Evolutionary conservation across 2,888 invertebrate genomes (phyloP), one percentile per base, ranked within the genome.

Genomic region (Caenorhabditis sp.): DNA sequence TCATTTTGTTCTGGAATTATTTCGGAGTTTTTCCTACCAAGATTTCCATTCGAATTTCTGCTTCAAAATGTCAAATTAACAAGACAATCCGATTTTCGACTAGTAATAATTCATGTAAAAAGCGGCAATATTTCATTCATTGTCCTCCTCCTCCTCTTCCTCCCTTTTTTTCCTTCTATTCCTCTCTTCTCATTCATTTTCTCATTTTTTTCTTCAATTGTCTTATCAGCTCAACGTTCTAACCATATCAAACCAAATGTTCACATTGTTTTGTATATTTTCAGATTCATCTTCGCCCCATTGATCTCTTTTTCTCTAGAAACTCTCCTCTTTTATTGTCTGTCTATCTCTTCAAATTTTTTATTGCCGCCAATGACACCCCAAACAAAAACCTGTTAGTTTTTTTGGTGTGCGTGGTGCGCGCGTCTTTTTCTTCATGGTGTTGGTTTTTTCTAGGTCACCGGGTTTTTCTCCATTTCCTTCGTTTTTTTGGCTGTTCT

Each of bases 31-130:
- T n/a, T 51, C 60, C n/a, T 4, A n/a, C 26, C 26, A 61, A 61
- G 50, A 61, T 19, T 57, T 31, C 31, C 31, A 31, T 6, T 31
- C 12, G 23, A 26, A 53, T 12, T 31, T 43, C 19, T 24, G 0
- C 14, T 36, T 53, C 62, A 67, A 58, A 50, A 49, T 27, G 27
- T 36, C 49, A 67, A 62, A n/a, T n/a, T n/a, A n/a, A n/a, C n/a
- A n/a, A n/a, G n/a, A n/a, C n/a, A n/a, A n/a, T n/a, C n/a, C n/a
- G n/a, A n/a, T n/a, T n/a, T n/a, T n/a, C n/a, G n/a, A n/a, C n/a
- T n/a, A n/a, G 31, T 31, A 31, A 31, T 31, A 31, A 31, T 31
- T 31, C 10, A 6, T 6, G 31, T 31, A 31, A 31, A 31, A 31
- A 31, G 31, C 5, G 31, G 31, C 10, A 31, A 31, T 31, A 31